Conservation (phyloP, 2,797 vertebrate genomes). For the Balearica regulorum region DNA sequence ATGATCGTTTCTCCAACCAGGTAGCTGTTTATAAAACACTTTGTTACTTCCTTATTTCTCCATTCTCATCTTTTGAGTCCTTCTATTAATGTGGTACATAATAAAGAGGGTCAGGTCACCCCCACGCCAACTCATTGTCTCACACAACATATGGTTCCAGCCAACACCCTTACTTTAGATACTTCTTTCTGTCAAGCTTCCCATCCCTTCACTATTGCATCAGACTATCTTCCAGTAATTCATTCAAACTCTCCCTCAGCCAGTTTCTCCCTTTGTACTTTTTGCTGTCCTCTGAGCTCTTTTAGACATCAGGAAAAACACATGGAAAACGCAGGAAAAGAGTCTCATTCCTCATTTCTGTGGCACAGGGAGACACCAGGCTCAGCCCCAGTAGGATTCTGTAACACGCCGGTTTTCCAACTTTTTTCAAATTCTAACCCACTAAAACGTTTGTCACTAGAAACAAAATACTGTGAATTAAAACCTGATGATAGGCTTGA, state of each 20-base stretch:
- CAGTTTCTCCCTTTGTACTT: neutral
- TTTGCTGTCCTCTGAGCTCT: neutral
- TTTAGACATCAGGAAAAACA: neutral
- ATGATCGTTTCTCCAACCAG: neutral
- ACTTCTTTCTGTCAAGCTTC: neutral
- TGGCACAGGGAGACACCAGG: neutral
- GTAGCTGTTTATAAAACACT: neutral
- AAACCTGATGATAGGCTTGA: neutral
- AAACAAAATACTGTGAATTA: neutral
- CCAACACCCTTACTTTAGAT: constrained; percentile 1
- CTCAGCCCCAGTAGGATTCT: neutral
- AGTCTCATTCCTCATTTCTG: neutral
- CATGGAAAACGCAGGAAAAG: neutral
- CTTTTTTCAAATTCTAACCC: neutral
- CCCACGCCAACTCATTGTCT: constrained; percentile 7
- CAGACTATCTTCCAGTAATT: constrained; percentile 21
- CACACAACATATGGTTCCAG: neutral
- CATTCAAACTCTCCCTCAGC: neutral
- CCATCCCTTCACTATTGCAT: constrained; percentile 1
- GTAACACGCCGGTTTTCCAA: neutral
- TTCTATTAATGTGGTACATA: neutral
- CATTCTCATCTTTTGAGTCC: neutral
- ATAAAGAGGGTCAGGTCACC: neutral
- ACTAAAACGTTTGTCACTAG: neutral
- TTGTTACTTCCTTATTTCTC: neutral